phyloP scores from a whole-genome alignment of 2,113 vertebrate species.

The Megaceryle maxima region DNA sequence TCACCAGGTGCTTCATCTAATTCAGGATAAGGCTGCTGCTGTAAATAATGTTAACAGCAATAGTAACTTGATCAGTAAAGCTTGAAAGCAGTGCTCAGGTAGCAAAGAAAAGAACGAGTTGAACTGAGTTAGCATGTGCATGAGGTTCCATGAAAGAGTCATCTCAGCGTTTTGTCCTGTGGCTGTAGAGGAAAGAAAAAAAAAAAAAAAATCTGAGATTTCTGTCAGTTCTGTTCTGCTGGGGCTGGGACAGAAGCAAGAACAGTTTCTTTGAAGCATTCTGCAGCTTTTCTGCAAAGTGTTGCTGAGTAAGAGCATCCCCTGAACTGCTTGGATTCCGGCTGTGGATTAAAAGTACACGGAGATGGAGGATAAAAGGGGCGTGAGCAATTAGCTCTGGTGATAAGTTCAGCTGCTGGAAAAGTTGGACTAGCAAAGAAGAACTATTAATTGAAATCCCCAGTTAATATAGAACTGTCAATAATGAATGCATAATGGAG shows the following conservation, averaged over 20 bases:
- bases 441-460: conserved; percentile 19
- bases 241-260: not conserved
- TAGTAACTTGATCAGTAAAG: not conserved
- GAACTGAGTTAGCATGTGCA: not conserved
- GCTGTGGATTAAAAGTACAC: not conserved
- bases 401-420: not conserved
- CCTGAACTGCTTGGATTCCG: not conserved
- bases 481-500: conserved; percentile 9
- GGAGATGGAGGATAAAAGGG: conserved; percentile 1
- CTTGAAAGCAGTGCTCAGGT: not conserved
- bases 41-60: not conserved
- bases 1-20: not conserved
- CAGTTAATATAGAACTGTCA: not conserved
- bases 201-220: not conserved
- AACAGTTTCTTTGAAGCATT: not conserved
- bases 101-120: not conserved
- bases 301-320: not conserved
- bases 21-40: not conserved
- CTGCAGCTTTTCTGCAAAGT: not conserved
- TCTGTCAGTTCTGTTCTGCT: not conserved
- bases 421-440: not conserved
- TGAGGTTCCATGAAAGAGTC: not conserved
- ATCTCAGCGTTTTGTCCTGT: not conserved
- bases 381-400: not conserved
- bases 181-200: not conserved